A percentile compares a stretch with the other conserved stretches of the same genome.
Conservation (phyloP, 1,140 invertebrate genomes). For the Dryas iulia region DNA sequence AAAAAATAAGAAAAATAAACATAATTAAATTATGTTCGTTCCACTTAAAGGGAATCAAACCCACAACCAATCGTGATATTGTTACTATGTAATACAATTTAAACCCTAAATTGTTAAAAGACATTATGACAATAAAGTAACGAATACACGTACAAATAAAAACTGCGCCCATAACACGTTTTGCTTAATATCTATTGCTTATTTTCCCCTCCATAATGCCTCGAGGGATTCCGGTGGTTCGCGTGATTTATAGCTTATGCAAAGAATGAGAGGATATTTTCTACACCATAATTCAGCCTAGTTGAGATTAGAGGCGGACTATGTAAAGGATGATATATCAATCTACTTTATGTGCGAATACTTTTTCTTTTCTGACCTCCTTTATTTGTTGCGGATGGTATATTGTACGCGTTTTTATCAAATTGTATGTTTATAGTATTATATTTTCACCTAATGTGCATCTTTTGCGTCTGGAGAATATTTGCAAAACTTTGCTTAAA, state of each 20-base stretch:
- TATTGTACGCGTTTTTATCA: constrained; percentile 1
- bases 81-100: not conserved
- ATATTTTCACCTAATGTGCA: too few species aligned
- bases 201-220: constrained; percentile 65
- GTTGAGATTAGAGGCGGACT: constrained; percentile 70
- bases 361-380: constrained; percentile 26
- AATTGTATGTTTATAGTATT: not conserved
- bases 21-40: too few species aligned
- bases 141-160: constrained; percentile 1
- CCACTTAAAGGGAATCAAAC: too few species aligned
- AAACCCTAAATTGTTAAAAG: not conserved
- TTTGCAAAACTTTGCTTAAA: not conserved
- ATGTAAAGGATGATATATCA: constrained; percentile 66
- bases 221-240: constrained; percentile 60
- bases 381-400: constrained; percentile 29
- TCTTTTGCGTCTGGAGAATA: not conserved
- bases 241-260: constrained; percentile 74
- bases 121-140: not conserved
- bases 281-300: constrained; percentile 75
- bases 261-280: constrained; percentile 76
- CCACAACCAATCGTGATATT: too few species aligned
- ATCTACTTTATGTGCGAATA: constrained; percentile 45
- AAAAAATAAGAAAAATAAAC: too few species aligned
- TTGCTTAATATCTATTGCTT: constrained; percentile 65
- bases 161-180: constrained; percentile 14